These are phyloP conservation scores for Drosophila fungiperda DNA, from an alignment of 2,888 invertebrate genomes.

Conservation along the genomic window DNA sequence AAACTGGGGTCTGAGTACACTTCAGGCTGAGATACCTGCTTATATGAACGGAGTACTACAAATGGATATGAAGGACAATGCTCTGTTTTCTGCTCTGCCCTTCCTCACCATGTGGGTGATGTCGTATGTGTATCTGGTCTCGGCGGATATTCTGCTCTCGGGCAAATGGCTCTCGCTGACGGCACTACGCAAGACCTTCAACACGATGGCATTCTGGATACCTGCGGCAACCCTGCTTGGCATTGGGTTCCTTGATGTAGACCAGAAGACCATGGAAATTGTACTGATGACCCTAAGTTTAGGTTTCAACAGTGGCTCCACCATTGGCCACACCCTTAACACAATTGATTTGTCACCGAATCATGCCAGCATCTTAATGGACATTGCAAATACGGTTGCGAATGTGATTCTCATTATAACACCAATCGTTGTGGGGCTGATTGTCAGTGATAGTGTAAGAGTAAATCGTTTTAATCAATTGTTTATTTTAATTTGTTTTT, in stretches of 20 bases:
- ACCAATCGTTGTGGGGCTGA: conserved; percentile 86
- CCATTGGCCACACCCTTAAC: conserved; percentile 86
- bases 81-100: conserved; percentile 86
- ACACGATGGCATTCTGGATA: conserved; percentile 83
- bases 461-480: not conserved
- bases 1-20: conserved; percentile 90
- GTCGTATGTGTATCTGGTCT: conserved; percentile 85
- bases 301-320: conserved; percentile 83
- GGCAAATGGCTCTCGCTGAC: conserved; percentile 81
- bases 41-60: conserved; percentile 88
- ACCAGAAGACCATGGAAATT: conserved; percentile 85
- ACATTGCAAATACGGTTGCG: conserved; percentile 87
- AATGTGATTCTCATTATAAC: conserved; percentile 87
- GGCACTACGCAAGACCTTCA: conserved; percentile 71
- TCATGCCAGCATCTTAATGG: conserved; percentile 89
- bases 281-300: conserved; percentile 87
- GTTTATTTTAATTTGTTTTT: not conserved
- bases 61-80: conserved; percentile 87
- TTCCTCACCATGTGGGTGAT: conserved; percentile 86
- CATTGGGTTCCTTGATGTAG: conserved; percentile 85
- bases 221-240: conserved; percentile 86
- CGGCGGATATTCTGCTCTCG: conserved; percentile 85
- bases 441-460: conserved; percentile 84
- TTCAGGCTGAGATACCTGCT: conserved; percentile 89
- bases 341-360: conserved; percentile 88